Evolutionary conservation across 2,797 vertebrate genomes (phyloP).

Genomic region (Cercopithecus hamlyni): DNA sequence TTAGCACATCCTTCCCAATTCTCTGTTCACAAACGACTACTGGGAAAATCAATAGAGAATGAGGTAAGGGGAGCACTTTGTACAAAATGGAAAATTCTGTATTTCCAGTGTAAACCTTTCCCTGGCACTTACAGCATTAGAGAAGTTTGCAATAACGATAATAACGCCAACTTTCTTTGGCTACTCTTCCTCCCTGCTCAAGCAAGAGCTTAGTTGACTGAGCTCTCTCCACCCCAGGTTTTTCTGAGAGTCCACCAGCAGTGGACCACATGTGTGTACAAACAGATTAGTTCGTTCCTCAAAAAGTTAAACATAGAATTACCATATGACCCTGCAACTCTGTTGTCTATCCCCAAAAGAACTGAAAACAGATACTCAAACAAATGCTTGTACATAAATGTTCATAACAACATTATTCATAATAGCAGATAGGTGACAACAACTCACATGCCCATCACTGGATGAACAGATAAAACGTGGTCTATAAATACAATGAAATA

Average conservation of each 20-base stretch:
- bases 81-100: background rate
- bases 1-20: background rate
- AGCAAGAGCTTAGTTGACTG: background rate
- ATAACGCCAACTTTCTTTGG: background rate
- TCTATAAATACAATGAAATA: background rate
- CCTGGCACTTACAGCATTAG: background rate
- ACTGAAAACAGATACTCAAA: background rate
- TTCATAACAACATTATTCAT: background rate
- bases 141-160: background rate
- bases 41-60: background rate
- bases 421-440: background rate
- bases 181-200: background rate
- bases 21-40: background rate
- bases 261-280: background rate
- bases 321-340: background rate
- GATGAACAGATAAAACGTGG: background rate
- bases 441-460: background rate
- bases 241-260: background rate
- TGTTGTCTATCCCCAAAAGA: no score
- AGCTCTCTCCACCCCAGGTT: background rate
- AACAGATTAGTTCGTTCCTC: background rate
- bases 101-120: background rate
- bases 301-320: background rate
- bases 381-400: background rate
- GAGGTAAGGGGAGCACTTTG: background rate